Percentiles rank a stretch among this genome's conserved stretches.
These are phyloP conservation scores for Adelognathus sp. DNA, from an alignment of 2,888 invertebrate species.

Conservation along the genomic window DNA sequence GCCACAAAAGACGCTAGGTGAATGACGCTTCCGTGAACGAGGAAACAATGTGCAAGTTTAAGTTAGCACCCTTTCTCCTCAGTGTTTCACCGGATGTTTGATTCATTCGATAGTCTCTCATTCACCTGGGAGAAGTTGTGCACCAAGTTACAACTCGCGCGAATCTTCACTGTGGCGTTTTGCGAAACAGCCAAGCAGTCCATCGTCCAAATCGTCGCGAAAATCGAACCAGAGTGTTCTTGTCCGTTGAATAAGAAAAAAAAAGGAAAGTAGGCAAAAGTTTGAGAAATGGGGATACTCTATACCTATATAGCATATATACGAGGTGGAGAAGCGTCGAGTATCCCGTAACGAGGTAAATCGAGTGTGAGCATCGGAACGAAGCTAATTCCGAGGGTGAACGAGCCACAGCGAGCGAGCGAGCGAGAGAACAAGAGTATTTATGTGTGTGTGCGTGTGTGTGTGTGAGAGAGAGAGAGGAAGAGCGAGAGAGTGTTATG, in stretches of 20 bases:
- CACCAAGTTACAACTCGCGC: background rate
- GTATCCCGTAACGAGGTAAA: slow-evolving; percentile 53
- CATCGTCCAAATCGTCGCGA: too few relatives aligned
- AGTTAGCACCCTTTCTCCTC: too few relatives aligned
- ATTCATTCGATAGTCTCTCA: too few relatives aligned
- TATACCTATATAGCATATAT: too few relatives aligned
- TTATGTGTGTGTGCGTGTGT: too few relatives aligned
- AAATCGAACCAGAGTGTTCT: background rate
- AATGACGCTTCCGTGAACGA: too few relatives aligned
- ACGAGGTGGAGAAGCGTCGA: slow-evolving; percentile 27
- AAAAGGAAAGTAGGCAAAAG: slow-evolving; percentile 6
- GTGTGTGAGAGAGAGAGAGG: background rate
- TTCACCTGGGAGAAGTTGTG: too few relatives aligned
- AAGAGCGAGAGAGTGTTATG: background rate
- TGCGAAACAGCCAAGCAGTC: background rate
- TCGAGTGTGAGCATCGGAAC: slow-evolving; percentile 55
- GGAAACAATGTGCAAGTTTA: too few relatives aligned
- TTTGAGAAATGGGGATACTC: slow-evolving; percentile 39
- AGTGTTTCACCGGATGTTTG: too few relatives aligned
- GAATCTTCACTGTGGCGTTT: background rate
- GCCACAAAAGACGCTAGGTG: too few relatives aligned
- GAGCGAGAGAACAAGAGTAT: too few relatives aligned
- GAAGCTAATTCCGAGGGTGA: slow-evolving; percentile 52
- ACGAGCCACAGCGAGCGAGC: background rate
- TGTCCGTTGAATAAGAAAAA: too few relatives aligned